Base-by-base conservation (phyloP, 1,140 invertebrate species). In the Physella acuta region DNA sequence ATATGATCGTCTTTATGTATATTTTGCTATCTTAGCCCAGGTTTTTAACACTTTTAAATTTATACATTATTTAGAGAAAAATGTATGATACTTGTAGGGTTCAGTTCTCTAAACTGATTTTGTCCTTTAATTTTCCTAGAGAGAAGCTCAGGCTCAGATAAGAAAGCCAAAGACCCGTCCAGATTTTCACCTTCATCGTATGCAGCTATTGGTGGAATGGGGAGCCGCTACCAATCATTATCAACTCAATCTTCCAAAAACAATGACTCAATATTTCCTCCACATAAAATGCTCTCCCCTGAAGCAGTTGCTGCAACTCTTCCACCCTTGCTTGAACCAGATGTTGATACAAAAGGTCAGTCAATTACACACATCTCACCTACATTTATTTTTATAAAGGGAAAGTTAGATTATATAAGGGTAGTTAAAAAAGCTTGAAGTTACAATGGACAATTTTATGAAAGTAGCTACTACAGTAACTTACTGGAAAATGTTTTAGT, bases 241-340 rank as follows among this genome's bases (percentile, higher is more conserved):
- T 20, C 73, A n/a, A 51, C 73, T 24, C 20, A 30, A 11, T 11
- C 3, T 3, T 16, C 14, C 31, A 20, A 24, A 39, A 17, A 16
- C 62, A 65, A 28, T 34, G 56, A 68, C 39, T 37, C 30, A 1
- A 1, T 20, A 1, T 68, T 59, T 56, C 66, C 66, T 24, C 73
- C 65, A 58, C 69, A 64, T 67, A 64, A 51, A 59, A 56, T 68
- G 70, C 51, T 68, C 55, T 60, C 66, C 20, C 52, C 76, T 16
- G 75, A 78, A 61, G 69, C 74, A 30, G 76, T 77, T 16, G 73
- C 76, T 49, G 73, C 73, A 24, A 73, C 70, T 16, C 52, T 79
- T 28, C 76, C 76, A 14, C 78, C 76, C 2, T 55, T 79, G 34
- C 34, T 74, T 16, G 77, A 74, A 28, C 64, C 73, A 1, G 71